A percentile compares a stretch with the other conserved stretches of the same genome.
Evolutionary conservation across 1,140 invertebrate genomes (phyloP).

Genomic region (Trichonephila clavata): DNA sequence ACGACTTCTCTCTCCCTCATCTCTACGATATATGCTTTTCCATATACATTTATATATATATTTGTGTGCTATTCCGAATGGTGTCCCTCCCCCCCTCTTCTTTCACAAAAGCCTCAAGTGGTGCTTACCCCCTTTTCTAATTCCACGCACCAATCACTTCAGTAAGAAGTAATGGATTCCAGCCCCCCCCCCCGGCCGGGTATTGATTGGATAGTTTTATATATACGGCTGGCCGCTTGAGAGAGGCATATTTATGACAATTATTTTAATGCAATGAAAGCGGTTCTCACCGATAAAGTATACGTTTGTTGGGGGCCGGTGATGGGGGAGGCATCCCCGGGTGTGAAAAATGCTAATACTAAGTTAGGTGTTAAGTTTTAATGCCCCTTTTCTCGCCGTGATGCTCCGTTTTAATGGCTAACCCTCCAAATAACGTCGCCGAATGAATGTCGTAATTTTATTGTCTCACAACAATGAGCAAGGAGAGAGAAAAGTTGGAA

Average conservation of each 20-base stretch:
- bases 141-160: constrained; percentile 71
- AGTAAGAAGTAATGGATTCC: constrained; percentile 66
- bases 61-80: constrained; percentile 67
- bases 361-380: constrained; percentile 77
- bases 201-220: constrained; percentile 66
- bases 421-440: not conserved
- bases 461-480: constrained; percentile 76
- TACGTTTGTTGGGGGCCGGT: not conserved
- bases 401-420: constrained; percentile 66
- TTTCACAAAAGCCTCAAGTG: constrained; percentile 66
- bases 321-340: not conserved
- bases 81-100: not conserved
- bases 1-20: constrained; percentile 48
- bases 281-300: constrained; percentile 35
- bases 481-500: not conserved
- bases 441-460: constrained; percentile 73
- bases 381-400: constrained; percentile 57
- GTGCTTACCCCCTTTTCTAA: constrained; percentile 57
- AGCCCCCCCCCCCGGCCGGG: not conserved
- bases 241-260: constrained; percentile 76
- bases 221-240: constrained; percentile 37
- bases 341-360: constrained; percentile 76
- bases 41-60: constrained; percentile 60
- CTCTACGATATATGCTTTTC: constrained; percentile 65
- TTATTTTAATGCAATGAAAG: constrained; percentile 77